A percentile compares a stretch with the other conserved stretches of the same genome.
phyloP scores from a whole-genome alignment of 2,888 invertebrate genomes.

The Petrolisthes cinctipes region DNA sequence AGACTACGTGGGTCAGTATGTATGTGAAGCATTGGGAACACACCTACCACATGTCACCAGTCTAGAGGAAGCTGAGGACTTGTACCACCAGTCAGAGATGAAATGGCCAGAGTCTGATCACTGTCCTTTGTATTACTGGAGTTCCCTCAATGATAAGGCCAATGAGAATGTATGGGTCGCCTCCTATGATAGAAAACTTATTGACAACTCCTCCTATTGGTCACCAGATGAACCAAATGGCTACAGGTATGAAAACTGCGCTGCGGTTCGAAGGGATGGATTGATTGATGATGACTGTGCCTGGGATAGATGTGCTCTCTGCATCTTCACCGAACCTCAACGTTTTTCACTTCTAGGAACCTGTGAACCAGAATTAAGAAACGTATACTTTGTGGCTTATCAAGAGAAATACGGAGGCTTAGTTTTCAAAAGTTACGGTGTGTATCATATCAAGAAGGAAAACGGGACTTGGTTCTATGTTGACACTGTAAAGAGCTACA shows the following conservation, averaged over 20 bases:
- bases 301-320: constrained; percentile 59
- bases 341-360: constrained; percentile 59
- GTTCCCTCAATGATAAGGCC: constrained; percentile 48
- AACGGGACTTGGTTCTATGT: constrained; percentile 57
- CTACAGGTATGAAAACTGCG: constrained; percentile 58
- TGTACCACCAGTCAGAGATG: constrained; percentile 31
- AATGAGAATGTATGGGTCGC: constrained; percentile 56
- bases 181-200: constrained; percentile 31
- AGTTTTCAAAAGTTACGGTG: constrained; percentile 61
- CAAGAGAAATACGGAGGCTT: constrained; percentile 55
- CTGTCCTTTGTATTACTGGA: constrained; percentile 49
- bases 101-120: constrained; percentile 42
- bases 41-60: constrained; percentile 58
- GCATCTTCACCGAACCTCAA: constrained; percentile 51
- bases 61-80: constrained; percentile 26
- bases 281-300: constrained; percentile 63
- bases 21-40: constrained; percentile 64
- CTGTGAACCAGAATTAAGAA: constrained; percentile 60
- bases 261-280: constrained; percentile 41
- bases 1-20: constrained; percentile 47
- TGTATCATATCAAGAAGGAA: constrained; percentile 53
- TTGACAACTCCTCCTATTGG: constrained; percentile 53
- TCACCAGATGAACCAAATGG: constrained; percentile 60
- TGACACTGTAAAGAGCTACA: constrained; percentile 29
- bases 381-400: constrained; percentile 62